Conservation (phyloP, 2,113 vertebrate genomes). For the Nothobranchius furzeri region DNA sequence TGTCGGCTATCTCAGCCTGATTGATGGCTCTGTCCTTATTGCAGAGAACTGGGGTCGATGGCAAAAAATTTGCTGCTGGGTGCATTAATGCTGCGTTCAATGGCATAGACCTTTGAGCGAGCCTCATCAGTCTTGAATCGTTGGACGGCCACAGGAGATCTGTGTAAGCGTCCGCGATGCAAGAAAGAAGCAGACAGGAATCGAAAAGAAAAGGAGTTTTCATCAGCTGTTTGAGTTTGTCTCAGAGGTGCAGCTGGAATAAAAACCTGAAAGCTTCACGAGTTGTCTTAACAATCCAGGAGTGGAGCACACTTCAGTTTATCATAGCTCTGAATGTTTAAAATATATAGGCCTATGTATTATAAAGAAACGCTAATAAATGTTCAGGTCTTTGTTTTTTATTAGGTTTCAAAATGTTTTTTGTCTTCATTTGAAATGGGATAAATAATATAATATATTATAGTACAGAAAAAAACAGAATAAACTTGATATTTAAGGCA, state of each 20-base stretch:
- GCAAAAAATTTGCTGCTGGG: constrained; percentile 76
- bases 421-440: too few relatives aligned
- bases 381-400: too few relatives aligned
- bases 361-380: too few relatives aligned
- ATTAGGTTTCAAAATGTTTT: too few relatives aligned
- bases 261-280: constrained; percentile 27
- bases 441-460: too few relatives aligned
- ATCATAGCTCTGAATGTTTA: background rate
- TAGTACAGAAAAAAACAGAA: too few relatives aligned
- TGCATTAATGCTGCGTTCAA: constrained; percentile 72
- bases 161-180: constrained; percentile 53
- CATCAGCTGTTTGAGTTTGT: constrained; percentile 50
- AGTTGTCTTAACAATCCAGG: constrained; percentile 1
- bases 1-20: constrained; percentile 71
- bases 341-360: background rate
- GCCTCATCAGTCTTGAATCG: constrained; percentile 76
- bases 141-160: constrained; percentile 62
- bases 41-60: constrained; percentile 68
- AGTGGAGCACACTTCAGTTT: background rate
- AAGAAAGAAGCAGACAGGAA: constrained; percentile 29
- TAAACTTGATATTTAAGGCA: too few relatives aligned
- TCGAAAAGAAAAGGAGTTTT: constrained; percentile 40
- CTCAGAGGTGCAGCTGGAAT: constrained; percentile 12
- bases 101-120: constrained; percentile 72
- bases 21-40: constrained; percentile 77